A percentile compares a stretch with the other conserved stretches of the same genome.
phyloP scores from a whole-genome alignment of 2,113 vertebrate species.

The Ovis aries region ARS-UI_Ramb_v3.0 NC_056080.1:79001001-79001500 shows the following conservation, averaged over 20 bases:
- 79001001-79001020: not conserved
- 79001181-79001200: not conserved
- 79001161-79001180: too few relatives aligned
- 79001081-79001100: slow-evolving; percentile 7
- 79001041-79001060: slow-evolving; percentile 41
- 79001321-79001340: not conserved
- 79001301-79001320: not conserved
- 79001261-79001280: not conserved
- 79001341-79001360: not conserved
- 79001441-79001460: not conserved
- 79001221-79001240: not conserved
- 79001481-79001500: not conserved
- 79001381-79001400: not conserved
- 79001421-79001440: not conserved
- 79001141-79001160: not conserved
- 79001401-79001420: not conserved
- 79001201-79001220: not conserved
- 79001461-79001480: not conserved
- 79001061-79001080: slow-evolving; percentile 43
- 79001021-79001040: slow-evolving; percentile 47
- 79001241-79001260: not conserved
- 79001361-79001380: not conserved
- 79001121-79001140: slow-evolving; percentile 28
- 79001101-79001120: slow-evolving; percentile 40
- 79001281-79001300: too few relatives aligned